A percentile compares a stretch with the other conserved stretches of the same genome.
These are phyloP conservation scores for Mizuhopecten yessoensis DNA, from an alignment of 1,140 invertebrate species.

Conservation along the genomic window DNA sequence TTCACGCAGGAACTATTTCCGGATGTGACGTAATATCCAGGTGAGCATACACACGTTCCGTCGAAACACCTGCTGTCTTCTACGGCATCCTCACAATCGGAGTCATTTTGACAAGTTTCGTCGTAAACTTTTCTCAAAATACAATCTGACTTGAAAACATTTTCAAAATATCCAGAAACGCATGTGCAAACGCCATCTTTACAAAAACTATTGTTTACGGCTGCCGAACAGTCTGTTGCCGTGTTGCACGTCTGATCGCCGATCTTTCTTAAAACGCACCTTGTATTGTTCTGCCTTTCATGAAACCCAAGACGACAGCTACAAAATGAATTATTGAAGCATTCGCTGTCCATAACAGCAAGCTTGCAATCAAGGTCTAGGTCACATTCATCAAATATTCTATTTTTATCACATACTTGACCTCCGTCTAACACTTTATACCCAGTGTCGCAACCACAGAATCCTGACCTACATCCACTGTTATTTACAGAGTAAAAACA, in stretches of 20 bases:
- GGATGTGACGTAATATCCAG: conserved; percentile 36
- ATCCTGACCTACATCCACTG: not conserved
- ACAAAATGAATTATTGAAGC: not conserved
- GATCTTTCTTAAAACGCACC: not conserved
- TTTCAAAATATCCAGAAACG: not conserved
- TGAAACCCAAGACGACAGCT: conserved; percentile 19
- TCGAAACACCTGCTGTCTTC: conserved; percentile 10
- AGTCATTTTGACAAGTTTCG: not conserved
- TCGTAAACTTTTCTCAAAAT: not conserved
- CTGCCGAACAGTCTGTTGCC: not conserved
- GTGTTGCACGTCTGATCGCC: not conserved
- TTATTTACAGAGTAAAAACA: conserved; percentile 41
- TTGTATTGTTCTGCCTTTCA: not conserved
- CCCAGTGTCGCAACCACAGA: conserved; percentile 34
- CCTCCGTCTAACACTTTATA: not conserved
- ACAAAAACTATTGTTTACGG: conserved; percentile 29
- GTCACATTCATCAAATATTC: conserved; percentile 42
- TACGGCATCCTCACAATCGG: conserved; percentile 41
- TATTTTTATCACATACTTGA: not conserved
- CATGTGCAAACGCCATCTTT: conserved; percentile 21
- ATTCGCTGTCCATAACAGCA: not conserved
- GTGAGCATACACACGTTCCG: not conserved
- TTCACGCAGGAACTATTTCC: not conserved
- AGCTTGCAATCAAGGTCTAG: not conserved
- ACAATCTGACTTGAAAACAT: not conserved